Evolutionary conservation across 2,888 invertebrate species (phyloP), one percentile per base, ranked within the genome.

Genomic region (Brachyopa scutellaris): DNA sequence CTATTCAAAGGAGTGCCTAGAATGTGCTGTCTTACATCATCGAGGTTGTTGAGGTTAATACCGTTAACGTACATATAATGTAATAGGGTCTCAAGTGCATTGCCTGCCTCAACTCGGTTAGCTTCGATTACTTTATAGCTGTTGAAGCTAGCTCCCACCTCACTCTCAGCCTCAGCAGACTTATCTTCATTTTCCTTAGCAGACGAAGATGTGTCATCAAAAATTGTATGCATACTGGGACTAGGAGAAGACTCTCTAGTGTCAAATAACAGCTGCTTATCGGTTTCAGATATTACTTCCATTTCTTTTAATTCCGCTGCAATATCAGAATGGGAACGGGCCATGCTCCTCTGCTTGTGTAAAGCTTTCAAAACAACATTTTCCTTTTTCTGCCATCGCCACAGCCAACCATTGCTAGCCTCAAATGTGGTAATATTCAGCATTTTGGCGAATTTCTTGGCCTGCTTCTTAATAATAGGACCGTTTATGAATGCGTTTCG

Each of bases 401-500:
- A 66, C 2, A 66, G 31, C 66, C 66, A 66, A 15, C 40, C 51
- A 19, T 38, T 53, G 8, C 21, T 40, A 1, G 66, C 11, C 40
- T 8, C 4, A 26, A 66, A 66, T 1, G 5, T 19, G 1, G 2
- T 5, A 6, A 53, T 13, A 9, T 40, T 42, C 11, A 51, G 1
- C 6, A 40, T 29, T 36, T 53, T 2, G 6, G 66, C 53, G 9
- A 66, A 11, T 29, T 19, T 53, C 0, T 31, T 1, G 0, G 51
- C 66, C 8, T 49, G 49, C 17, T 49, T 4, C 19, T 26, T 49
- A n/a, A 64, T 11, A 19, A 17, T 3, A 1, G 38, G 26, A 1
- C 64, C 64, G 3, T 11, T 49, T 2, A 64, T 2, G 11, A 13
- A 29, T 5, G 6, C 9, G 5, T 62, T 62, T 6, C 9, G 31